Evolutionary conservation across 2,888 invertebrate species (phyloP).

Genomic region (Eupsilia transversa): DNA sequence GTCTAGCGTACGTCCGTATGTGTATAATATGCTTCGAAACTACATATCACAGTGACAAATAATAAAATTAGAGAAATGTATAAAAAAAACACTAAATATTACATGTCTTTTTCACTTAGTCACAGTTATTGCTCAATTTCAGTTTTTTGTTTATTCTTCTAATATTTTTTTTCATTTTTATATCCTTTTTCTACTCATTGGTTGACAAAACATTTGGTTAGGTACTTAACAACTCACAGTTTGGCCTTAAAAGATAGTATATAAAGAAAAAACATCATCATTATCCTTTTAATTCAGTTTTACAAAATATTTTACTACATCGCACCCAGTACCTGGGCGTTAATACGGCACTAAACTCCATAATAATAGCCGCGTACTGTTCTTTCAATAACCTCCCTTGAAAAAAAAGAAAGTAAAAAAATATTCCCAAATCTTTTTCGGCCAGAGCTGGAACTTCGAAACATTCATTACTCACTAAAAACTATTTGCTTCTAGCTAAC

Average conservation of each 20-base stretch:
- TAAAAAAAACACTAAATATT: slow-evolving; percentile 53
- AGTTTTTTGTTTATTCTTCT: slow-evolving; percentile 60
- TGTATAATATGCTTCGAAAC: slow-evolving; percentile 76
- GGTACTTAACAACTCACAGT: slow-evolving; percentile 57
- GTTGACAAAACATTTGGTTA: slow-evolving; percentile 60
- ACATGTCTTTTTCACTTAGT: slow-evolving; percentile 74
- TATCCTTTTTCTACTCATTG: slow-evolving; percentile 63
- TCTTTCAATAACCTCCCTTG: slow-evolving; percentile 1
- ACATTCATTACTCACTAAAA: slow-evolving; percentile 83
- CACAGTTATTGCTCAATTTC: slow-evolving; percentile 71
- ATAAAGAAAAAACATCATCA: background rate
- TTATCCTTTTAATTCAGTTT: too few species aligned
- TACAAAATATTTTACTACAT: background rate
- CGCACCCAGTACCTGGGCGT: background rate
- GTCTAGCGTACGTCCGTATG: slow-evolving; percentile 64
- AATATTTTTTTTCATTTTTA: slow-evolving; percentile 42
- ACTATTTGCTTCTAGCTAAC: slow-evolving; percentile 90
- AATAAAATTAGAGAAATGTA: slow-evolving; percentile 78
- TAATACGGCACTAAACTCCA: background rate
- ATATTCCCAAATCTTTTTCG: slow-evolving; percentile 44
- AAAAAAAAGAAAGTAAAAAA: slow-evolving; percentile 6
- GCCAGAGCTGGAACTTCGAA: slow-evolving; percentile 60
- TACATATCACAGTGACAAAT: slow-evolving; percentile 89
- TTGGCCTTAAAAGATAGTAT: slow-evolving; percentile 49
- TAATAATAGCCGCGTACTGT: background rate